Evolutionary conservation across 2,888 invertebrate genomes (phyloP).

Genomic region (Meiosimyza platycephala): DNA sequence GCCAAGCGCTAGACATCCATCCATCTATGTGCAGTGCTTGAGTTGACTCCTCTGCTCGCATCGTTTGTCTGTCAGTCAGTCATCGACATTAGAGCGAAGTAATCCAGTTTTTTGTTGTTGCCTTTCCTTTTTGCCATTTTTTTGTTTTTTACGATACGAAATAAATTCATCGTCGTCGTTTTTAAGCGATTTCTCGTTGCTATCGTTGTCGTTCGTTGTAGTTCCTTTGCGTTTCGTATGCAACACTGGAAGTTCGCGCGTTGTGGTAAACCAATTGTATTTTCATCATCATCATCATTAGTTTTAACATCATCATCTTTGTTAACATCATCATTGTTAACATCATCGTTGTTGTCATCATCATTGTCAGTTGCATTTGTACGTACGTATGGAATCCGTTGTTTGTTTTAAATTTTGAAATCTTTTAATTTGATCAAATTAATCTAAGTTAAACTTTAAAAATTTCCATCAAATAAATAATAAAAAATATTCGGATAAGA

Average conservation of each 20-base stretch:
- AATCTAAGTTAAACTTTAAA: too few relatives aligned
- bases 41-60: constrained; percentile 31
- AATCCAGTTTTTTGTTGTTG: constrained; percentile 48
- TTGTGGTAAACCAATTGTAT: constrained; percentile 5
- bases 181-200: constrained; percentile 6
- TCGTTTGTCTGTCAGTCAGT: constrained; percentile 53
- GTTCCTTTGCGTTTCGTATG: constrained; percentile 23
- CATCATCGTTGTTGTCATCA: constrained; percentile 3
- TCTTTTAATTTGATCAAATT: too few relatives aligned
- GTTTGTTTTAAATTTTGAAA: too few relatives aligned
- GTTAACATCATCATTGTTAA: constrained; percentile 3
- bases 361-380: neutral
- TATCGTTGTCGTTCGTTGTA: constrained; percentile 21
- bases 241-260: neutral
- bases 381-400: too few relatives aligned
- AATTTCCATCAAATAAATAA: too few relatives aligned
- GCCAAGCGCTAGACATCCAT: neutral
- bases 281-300: constrained; percentile 7
- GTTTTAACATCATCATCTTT: neutral
- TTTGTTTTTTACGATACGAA: constrained; percentile 7
- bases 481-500: too few relatives aligned
- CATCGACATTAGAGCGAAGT: constrained; percentile 58
- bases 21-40: neutral
- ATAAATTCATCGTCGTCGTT: constrained; percentile 14
- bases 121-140: constrained; percentile 2